Percentiles rank a stretch among this genome's conserved stretches.
These are phyloP conservation scores for Picus viridis DNA, from an alignment of 2,797 vertebrate species.

Conservation along the genomic window DNA sequence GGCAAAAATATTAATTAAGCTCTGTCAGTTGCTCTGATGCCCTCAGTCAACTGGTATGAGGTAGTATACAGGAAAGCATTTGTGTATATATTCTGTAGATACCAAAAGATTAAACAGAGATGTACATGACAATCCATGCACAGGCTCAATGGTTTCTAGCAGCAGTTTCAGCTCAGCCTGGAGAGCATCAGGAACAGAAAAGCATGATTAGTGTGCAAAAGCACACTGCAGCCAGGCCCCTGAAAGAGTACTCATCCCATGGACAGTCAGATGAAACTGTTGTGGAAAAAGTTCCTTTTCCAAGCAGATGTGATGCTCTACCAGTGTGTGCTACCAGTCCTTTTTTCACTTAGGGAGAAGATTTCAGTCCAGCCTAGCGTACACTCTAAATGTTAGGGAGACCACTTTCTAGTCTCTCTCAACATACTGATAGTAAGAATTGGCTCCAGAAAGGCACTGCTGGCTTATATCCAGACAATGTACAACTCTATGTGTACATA, in stretches of 20 bases:
- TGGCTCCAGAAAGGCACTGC: not conserved
- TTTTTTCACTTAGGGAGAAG: not conserved
- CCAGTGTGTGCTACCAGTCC: not conserved
- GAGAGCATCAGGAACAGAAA: not conserved
- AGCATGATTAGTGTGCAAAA: not conserved
- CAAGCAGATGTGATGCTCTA: not conserved
- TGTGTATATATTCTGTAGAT: not conserved
- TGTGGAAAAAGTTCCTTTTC: not conserved
- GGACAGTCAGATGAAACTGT: not conserved
- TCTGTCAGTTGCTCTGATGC: not conserved
- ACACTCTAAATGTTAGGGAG: not conserved
- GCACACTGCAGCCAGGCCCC: not conserved
- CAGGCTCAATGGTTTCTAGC: not conserved
- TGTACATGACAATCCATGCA: rapidly evolving
- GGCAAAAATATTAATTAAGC: not conserved
- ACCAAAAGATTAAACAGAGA: not conserved
- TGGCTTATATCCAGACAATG: not conserved
- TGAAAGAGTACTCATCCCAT: not conserved
- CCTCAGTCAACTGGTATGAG: not conserved
- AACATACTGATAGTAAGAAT: not conserved
- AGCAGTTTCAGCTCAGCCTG: not conserved
- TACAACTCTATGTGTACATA: not conserved
- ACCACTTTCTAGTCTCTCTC: not conserved
- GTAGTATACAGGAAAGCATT: not conserved
- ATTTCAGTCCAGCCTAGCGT: not conserved